Percentiles rank a stretch among this genome's conserved stretches.
phyloP scores from a whole-genome alignment of 2,113 vertebrate species.

The Oceanodroma tethys region DNA sequence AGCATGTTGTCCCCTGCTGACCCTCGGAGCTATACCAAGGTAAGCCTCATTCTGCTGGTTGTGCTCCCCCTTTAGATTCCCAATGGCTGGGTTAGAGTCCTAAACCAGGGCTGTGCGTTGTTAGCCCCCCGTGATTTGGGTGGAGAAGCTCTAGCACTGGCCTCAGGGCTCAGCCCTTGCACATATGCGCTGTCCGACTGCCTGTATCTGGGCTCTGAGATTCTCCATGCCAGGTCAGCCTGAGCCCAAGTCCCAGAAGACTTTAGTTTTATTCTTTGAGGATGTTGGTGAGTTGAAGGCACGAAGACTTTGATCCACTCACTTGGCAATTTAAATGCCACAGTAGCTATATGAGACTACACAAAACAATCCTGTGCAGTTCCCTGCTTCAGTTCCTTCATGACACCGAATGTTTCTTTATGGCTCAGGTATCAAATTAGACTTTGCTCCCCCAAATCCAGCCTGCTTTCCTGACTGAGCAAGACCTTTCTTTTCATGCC shows the following conservation, averaged over 20 bases:
- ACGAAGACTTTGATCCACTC: neutral
- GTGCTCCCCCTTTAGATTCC: neutral
- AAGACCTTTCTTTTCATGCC: neutral
- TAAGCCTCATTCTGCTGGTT: neutral
- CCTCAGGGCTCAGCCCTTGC: neutral
- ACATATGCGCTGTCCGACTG: fast-evolving
- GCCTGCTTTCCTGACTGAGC: neutral
- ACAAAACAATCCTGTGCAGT: neutral
- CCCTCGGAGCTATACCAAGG: neutral
- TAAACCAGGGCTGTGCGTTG: neutral
- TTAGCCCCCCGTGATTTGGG: fast-evolving
- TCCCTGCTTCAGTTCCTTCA: neutral
- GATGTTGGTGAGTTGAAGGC: neutral
- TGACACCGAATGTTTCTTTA: neutral
- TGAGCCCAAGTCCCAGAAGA: neutral
- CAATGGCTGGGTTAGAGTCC: neutral
- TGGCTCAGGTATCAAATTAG: neutral
- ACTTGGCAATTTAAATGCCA: neutral
- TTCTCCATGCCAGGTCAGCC: neutral
- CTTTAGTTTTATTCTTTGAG: neutral
- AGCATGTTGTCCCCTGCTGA: neutral
- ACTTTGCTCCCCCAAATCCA: neutral
- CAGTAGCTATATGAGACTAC: fast-evolving
- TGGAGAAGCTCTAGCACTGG: neutral
- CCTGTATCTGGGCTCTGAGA: neutral